Conservation (phyloP, 2,113 vertebrate genomes). For the Boulengeromyrus knoepffleri region DNA sequence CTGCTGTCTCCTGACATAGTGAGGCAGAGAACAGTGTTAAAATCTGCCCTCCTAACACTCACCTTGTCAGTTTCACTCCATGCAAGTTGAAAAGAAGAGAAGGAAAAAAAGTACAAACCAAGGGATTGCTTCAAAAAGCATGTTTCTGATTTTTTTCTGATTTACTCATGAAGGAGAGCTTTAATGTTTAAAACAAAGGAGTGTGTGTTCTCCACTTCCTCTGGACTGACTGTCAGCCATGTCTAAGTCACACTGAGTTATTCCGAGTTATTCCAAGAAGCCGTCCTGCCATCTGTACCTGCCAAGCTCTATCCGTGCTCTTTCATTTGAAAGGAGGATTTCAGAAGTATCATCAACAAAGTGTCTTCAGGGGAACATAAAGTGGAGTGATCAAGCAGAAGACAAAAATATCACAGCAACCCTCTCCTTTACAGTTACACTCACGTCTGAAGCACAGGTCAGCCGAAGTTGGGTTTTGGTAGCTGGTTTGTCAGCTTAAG, state of each 20-base stretch:
- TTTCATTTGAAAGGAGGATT: slow-evolving; percentile 4
- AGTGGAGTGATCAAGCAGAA: not conserved
- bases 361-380: not conserved
- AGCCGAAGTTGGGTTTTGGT: not conserved
- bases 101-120: not conserved
- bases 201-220: not conserved
- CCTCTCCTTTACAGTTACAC: not conserved
- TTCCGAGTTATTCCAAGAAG: slow-evolving; percentile 4
- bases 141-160: not conserved
- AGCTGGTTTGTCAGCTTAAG: not conserved
- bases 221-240: not conserved
- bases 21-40: not conserved
- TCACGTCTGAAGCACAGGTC: not conserved
- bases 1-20: not conserved
- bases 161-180: not conserved
- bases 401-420: not conserved
- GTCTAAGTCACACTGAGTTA: not conserved
- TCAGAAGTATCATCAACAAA: slow-evolving; percentile 8
- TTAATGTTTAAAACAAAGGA: not conserved
- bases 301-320: not conserved
- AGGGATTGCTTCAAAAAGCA: not conserved
- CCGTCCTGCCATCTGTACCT: not conserved
- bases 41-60: not conserved
- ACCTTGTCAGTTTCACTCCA: not conserved
- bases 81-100: not conserved